Evolutionary conservation across 1,140 invertebrate species (phyloP).

Genomic region (Calephelis nemesis): DNA sequence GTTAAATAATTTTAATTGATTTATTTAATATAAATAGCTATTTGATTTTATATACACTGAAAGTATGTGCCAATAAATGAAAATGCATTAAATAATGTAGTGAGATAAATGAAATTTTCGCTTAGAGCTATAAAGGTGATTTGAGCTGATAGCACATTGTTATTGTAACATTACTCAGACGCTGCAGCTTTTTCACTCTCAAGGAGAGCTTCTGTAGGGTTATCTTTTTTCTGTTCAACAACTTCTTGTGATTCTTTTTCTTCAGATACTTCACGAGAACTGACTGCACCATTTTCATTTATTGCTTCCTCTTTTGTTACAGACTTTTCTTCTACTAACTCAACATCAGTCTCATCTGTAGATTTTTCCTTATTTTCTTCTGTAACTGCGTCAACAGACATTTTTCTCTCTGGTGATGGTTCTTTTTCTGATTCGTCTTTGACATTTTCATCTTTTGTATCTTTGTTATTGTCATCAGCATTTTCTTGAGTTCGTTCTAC

Average conservation of each 20-base stretch:
- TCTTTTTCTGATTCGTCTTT: constrained; percentile 43
- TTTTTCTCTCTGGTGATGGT: constrained; percentile 51
- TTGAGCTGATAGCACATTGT: constrained; percentile 69
- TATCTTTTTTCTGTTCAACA: constrained; percentile 53
- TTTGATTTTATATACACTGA: constrained; percentile 73
- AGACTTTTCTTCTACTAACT: constrained; percentile 28
- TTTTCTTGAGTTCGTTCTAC: constrained; percentile 36
- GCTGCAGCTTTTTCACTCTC: constrained; percentile 64
- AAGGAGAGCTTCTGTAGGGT: constrained; percentile 66
- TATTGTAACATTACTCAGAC: constrained; percentile 55
- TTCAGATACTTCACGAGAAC: constrained; percentile 62
- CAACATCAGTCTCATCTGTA: constrained; percentile 38
- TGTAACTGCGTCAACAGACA: constrained; percentile 19
- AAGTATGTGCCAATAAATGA: constrained; percentile 60
- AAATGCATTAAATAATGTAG: constrained; percentile 66
- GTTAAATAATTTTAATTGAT: constrained; percentile 16
- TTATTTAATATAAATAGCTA: constrained; percentile 30
- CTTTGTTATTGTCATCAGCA: constrained; percentile 30
- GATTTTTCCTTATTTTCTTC: constrained; percentile 34
- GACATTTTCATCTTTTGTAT: constrained; percentile 44
- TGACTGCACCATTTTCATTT: constrained; percentile 61
- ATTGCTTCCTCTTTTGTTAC: constrained; percentile 49
- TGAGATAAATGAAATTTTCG: constrained; percentile 63
- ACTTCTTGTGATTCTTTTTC: constrained; percentile 48
- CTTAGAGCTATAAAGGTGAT: constrained; percentile 70